phyloP scores from a whole-genome alignment of 2,113 vertebrate genomes.

The Arvicanthis niloticus region DNA sequence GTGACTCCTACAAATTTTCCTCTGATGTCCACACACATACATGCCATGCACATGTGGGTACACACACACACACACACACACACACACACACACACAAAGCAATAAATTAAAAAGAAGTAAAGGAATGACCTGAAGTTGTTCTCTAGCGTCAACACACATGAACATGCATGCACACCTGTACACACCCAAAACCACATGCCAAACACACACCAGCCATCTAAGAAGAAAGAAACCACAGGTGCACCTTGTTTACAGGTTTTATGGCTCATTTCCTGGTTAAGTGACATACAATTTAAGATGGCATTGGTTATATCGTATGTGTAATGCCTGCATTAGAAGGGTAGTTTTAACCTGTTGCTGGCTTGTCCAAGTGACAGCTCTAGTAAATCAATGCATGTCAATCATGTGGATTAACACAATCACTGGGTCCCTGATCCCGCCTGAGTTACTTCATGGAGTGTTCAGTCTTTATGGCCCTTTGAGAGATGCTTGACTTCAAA shows the following conservation, averaged over 20 bases:
- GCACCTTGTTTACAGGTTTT: background rate
- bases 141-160: background rate
- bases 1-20: background rate
- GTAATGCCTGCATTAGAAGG: background rate
- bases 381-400: background rate
- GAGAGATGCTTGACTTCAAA: conserved; percentile 31
- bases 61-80: background rate
- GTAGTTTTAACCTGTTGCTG: background rate
- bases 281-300: background rate
- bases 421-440: background rate
- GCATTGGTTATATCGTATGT: background rate
- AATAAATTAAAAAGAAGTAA: background rate
- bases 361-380: background rate
- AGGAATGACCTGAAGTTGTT: background rate
- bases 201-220: background rate
- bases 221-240: background rate
- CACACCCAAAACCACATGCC: background rate
- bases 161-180: background rate
- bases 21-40: background rate
- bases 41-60: background rate
- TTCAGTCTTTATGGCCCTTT: background rate
- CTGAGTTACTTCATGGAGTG: background rate
- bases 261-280: background rate
- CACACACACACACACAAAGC: background rate
- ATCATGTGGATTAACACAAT: background rate